Evolutionary conservation across 2,888 invertebrate genomes (phyloP).

Genomic region (Portevinia maculata): DNA sequence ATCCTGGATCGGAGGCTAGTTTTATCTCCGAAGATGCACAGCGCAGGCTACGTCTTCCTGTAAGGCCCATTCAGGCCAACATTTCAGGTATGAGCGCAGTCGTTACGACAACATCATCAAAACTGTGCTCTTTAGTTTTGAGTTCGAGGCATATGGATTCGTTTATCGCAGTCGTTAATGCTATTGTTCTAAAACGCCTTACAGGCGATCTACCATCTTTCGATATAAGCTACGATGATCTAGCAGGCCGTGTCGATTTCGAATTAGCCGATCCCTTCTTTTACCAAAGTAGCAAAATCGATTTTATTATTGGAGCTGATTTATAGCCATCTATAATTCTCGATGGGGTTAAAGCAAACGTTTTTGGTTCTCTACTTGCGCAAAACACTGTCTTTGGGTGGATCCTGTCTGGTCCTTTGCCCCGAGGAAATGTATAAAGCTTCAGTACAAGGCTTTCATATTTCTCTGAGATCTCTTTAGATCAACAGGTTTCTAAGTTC

Average conservation of each 20-base stretch:
- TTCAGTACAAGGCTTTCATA: neutral
- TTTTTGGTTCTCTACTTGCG: constrained; percentile 11
- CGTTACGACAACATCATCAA: constrained; percentile 11
- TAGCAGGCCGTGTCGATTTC: no score
- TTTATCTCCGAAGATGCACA: constrained; percentile 7
- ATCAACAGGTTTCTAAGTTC: constrained; percentile 3
- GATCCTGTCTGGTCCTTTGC: neutral
- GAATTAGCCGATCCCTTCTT: constrained; percentile 17
- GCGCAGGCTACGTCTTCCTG: neutral
- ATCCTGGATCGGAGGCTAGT: neutral
- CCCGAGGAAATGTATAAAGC: neutral
- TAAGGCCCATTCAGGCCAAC: constrained; percentile 11
- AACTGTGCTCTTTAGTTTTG: constrained; percentile 5
- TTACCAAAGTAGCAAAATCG: constrained; percentile 20
- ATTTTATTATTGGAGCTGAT: constrained; percentile 28
- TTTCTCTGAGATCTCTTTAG: constrained; percentile 18
- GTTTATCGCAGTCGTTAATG: neutral
- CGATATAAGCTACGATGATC: no score
- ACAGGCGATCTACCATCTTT: constrained; percentile 17
- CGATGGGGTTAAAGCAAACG: constrained; percentile 5
- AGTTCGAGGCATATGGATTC: neutral
- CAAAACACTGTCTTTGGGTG: constrained; percentile 26
- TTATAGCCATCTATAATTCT: constrained; percentile 19
- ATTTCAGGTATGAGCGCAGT: constrained; percentile 11
- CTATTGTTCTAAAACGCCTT: constrained; percentile 25